Evolutionary conservation across 2,888 invertebrate genomes (phyloP).

Genomic region (Timema podura): DNA sequence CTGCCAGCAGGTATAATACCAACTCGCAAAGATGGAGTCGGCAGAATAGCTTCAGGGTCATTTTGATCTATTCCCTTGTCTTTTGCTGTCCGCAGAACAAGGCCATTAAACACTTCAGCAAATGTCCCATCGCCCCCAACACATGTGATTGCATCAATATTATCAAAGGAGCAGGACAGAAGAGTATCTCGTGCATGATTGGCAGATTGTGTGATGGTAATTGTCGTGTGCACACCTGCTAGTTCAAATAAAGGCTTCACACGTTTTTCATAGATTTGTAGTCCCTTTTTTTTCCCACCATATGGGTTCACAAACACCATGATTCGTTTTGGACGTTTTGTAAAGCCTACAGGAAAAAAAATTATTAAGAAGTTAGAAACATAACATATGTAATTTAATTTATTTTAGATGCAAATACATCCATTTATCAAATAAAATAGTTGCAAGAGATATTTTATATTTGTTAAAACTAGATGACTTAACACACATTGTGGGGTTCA

Average conservation of each 20-base stretch:
- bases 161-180: constrained; percentile 43
- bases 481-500: too few relatives aligned
- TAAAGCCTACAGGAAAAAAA: constrained; percentile 44
- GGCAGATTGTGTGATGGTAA: constrained; percentile 66
- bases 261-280: constrained; percentile 67
- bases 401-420: too few relatives aligned
- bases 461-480: too few relatives aligned
- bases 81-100: constrained; percentile 55
- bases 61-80: constrained; percentile 53
- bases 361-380: too few relatives aligned
- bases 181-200: constrained; percentile 73
- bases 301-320: constrained; percentile 80
- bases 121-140: constrained; percentile 87
- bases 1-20: constrained; percentile 73
- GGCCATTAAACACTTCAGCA: constrained; percentile 73
- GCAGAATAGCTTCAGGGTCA: constrained; percentile 49
- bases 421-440: too few relatives aligned
- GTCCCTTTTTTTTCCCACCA: constrained; percentile 71
- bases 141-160: constrained; percentile 64
- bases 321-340: constrained; percentile 62
- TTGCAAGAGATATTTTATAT: too few relatives aligned
- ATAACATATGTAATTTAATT: too few relatives aligned
- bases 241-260: constrained; percentile 62
- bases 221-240: constrained; percentile 62
- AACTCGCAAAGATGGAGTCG: constrained; percentile 51